Conservation (phyloP, 2,888 invertebrate genomes). For the Rosalia funebris region DNA sequence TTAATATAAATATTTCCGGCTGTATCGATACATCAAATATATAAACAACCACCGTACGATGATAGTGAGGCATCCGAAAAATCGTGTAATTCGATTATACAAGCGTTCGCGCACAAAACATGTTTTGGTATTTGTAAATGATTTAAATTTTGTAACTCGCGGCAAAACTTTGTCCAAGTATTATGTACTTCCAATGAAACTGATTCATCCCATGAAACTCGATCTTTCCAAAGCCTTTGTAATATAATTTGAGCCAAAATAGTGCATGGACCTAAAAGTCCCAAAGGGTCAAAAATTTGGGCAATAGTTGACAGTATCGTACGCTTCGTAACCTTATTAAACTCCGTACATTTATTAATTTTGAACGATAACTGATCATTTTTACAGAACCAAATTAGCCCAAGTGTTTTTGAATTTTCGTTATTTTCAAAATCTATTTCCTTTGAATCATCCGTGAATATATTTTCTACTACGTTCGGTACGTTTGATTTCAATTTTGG, state of each 20-base stretch:
- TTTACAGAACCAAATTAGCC: too few species aligned
- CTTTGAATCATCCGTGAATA: too few species aligned
- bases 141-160: background rate
- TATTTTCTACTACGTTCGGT: too few species aligned
- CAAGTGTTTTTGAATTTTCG: too few species aligned
- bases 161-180: too few species aligned
- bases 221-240: background rate
- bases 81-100: too few species aligned
- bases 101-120: background rate
- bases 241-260: background rate
- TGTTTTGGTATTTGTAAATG: background rate
- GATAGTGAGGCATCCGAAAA: too few species aligned
- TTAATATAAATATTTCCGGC: background rate
- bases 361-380: too few species aligned
- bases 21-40: background rate
- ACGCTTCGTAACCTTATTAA: background rate
- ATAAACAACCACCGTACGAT: too few species aligned
- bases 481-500: too few species aligned
- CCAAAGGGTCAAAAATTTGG: background rate
- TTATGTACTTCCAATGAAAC: background rate
- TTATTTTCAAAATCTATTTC: too few species aligned
- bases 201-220: background rate
- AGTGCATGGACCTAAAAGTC: background rate
- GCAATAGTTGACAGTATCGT: background rate
- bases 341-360: too few species aligned